Evolutionary conservation across 2,113 vertebrate genomes (phyloP).

Genomic region (Amblyopsis rosae): DNA sequence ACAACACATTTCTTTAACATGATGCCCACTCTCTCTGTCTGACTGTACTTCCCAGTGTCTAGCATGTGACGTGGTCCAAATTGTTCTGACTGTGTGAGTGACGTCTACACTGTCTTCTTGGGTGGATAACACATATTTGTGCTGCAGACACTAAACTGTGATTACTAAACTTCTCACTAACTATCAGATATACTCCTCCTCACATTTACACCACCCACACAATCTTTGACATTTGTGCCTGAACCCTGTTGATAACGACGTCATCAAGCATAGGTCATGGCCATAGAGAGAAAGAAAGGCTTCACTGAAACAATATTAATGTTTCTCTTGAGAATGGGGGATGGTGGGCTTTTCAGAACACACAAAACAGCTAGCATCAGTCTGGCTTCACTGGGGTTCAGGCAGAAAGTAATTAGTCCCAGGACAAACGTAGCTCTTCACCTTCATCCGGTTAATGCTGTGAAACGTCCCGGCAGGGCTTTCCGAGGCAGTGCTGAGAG

Average conservation of each 20-base stretch:
- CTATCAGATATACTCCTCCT: conserved; percentile 5
- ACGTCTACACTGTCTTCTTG: conserved; percentile 13
- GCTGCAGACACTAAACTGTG: conserved; percentile 24
- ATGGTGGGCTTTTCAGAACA: too few relatives aligned
- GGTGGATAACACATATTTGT: conserved; percentile 32
- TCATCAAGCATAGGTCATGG: conserved; percentile 10
- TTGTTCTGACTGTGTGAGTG: too few relatives aligned
- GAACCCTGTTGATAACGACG: conserved; percentile 26
- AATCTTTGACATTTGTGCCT: conserved; percentile 29
- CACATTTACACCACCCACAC: conserved; percentile 7
- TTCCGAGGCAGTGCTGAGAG: conserved; percentile 95
- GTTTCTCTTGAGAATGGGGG: too few relatives aligned
- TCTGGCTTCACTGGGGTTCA: conserved; percentile 55
- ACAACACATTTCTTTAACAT: too few relatives aligned
- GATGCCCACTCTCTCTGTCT: too few relatives aligned
- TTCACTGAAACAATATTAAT: too few relatives aligned
- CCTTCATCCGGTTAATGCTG: conserved; percentile 53
- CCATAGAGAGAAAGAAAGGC: neutral
- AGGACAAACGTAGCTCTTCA: conserved; percentile 6
- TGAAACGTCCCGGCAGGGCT: conserved; percentile 88
- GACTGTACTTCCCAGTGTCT: too few relatives aligned
- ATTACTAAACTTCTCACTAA: conserved; percentile 43
- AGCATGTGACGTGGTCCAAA: too few relatives aligned
- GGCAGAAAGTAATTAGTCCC: conserved; percentile 24
- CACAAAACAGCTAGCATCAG: conserved; percentile 1